phyloP scores from a whole-genome alignment of 2,797 vertebrate species.

The Luscinia megarhynchos region DNA sequence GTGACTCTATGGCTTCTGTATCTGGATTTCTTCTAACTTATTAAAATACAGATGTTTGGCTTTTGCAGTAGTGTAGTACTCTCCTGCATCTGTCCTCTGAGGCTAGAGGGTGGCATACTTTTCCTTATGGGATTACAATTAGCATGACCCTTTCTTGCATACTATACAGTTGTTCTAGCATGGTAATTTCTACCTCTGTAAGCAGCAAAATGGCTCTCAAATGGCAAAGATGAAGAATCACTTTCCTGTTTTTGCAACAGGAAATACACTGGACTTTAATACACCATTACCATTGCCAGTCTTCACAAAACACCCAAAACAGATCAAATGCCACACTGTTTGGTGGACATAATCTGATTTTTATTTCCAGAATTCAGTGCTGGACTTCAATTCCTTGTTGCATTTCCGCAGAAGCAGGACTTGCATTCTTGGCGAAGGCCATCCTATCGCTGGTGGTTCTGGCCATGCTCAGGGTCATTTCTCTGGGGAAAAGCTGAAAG shows the following conservation, averaged over 20 bases:
- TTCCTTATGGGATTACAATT: background rate
- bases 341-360: background rate
- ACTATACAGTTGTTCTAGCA: background rate
- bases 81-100: background rate
- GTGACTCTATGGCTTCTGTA: conserved; percentile 60
- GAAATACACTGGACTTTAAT: background rate
- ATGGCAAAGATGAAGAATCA: background rate
- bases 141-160: background rate
- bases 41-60: conserved; percentile 46
- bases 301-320: background rate
- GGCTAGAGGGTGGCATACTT: rapidly evolving
- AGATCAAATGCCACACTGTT: background rate
- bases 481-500: background rate
- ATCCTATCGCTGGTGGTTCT: background rate
- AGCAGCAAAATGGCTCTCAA: background rate
- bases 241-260: background rate
- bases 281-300: background rate
- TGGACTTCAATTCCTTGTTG: background rate
- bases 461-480: background rate
- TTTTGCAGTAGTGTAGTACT: conserved; percentile 13
- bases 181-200: background rate
- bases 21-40: conserved; percentile 58
- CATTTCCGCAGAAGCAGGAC: background rate
- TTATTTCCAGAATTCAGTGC: background rate
- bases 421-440: background rate